Evolutionary conservation across 2,888 invertebrate genomes (phyloP), one percentile per base, ranked within the genome.

Genomic region (Resseliella maxima): DNA sequence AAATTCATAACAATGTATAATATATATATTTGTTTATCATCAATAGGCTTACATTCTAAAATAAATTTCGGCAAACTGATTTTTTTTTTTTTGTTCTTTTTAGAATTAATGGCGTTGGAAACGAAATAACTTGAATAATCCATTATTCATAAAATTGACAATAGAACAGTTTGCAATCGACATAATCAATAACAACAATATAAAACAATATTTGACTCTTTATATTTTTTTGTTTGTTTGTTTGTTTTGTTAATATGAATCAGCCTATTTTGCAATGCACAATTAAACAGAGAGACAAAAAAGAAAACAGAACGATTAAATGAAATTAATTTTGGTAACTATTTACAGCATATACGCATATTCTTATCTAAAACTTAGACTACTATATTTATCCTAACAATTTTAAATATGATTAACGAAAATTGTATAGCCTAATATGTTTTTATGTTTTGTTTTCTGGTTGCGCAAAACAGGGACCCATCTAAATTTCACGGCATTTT

Each of bases 301-400:
- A 59, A 72, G 31, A 27, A 72, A 72, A 72, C 72, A 72, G 72
- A 72, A 72, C 72, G 72, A 72, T 83, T 38, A 38, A n/a, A n/a
- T n/a, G n/a, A n/a, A n/a, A n/a, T n/a, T n/a, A n/a, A n/a, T n/a
- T n/a, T n/a, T n/a, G 83, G 83, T 83, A 83, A 83, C 83, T 83
- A 83, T 83, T 83, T 83, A 83, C 83, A 81, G 36, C 81, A 81
- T 81, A 36, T 21, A 81, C 2, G 24, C 18, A 18, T 50, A 59
- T 59, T 59, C 59, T 3, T 59, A 8, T 59, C 15, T 27, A 31
- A 72, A 72, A 31, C 24, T 38, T 83, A 83, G 38, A 8, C 38
- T 83, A 21, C 38, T 83, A 38, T n/a, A 83, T 83, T 38, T 83
- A 83, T 38, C 83, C 38, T 83, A 83, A 38, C 21, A 6, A 38